Percentiles rank a stretch among this genome's conserved stretches.
Evolutionary conservation across 2,113 vertebrate genomes (phyloP).

Genomic region (Antidorcas marsupialis): DNA sequence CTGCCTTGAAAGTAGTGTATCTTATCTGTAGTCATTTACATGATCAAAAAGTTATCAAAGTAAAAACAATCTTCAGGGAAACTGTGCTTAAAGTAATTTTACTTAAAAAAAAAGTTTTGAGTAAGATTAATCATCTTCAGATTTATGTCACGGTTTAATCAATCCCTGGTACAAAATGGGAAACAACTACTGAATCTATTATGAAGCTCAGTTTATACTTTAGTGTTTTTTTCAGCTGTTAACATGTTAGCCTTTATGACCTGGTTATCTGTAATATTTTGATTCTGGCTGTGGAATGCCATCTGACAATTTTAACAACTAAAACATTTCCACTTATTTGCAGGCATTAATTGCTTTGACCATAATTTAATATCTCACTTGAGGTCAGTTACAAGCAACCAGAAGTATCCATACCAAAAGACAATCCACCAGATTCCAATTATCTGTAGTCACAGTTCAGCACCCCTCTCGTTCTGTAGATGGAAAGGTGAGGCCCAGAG

Average conservation of each 20-base stretch:
- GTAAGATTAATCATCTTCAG: not conserved
- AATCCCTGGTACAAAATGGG: not conserved
- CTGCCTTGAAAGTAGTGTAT: not conserved
- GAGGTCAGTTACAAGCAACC: not conserved
- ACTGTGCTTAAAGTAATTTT: not conserved
- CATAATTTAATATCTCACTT: not conserved
- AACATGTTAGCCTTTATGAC: not conserved
- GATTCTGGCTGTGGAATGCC: not conserved
- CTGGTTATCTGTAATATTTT: not conserved
- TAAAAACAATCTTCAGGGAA: slow-evolving; percentile 25
- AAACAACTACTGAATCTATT: not conserved
- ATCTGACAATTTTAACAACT: not conserved
- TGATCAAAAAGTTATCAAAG: not conserved
- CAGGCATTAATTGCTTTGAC: slow-evolving; percentile 3
- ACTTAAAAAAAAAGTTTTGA: not conserved
- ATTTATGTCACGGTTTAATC: not conserved
- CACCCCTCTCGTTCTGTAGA: not conserved
- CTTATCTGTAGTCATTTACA: not conserved
- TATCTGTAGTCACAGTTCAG: not conserved
- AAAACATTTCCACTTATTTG: slow-evolving; percentile 1
- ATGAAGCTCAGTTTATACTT: not conserved
- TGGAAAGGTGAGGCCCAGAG: not conserved
- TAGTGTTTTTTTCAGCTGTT: not conserved
- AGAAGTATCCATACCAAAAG: not conserved
- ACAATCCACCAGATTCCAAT: not conserved